Percentiles rank a stretch among this genome's conserved stretches.
phyloP scores from a whole-genome alignment of 2,113 vertebrate species.

The Ranitomeya variabilis region DNA sequence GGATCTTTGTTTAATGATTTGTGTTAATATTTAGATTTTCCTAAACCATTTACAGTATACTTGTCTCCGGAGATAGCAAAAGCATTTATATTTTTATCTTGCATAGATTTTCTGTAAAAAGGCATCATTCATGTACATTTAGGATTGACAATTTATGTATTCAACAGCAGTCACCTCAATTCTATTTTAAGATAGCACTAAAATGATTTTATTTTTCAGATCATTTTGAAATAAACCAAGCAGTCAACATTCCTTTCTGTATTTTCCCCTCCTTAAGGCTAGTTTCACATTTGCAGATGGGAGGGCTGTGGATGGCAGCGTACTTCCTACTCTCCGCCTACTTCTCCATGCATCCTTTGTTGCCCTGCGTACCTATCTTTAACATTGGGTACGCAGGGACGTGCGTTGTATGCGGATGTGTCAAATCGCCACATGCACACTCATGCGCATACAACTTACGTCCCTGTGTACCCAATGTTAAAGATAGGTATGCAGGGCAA shows the following conservation, averaged over 20 bases:
- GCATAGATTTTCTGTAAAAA: neutral
- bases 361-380: no score
- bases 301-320: no score
- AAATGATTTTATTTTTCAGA: neutral
- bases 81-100: neutral
- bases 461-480: no score
- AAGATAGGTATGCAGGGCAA: no score
- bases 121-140: neutral
- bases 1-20: neutral
- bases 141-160: neutral
- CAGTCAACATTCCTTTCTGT: neutral
- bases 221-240: neutral
- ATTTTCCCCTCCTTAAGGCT: neutral
- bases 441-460: no score
- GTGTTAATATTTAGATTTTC: slow-evolving; percentile 1
- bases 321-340: no score
- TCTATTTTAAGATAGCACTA: neutral
- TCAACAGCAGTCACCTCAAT: neutral
- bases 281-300: neutral
- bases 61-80: neutral
- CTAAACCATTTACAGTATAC: neutral
- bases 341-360: no score
- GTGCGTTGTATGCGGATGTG: no score
- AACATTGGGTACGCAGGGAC: no score
- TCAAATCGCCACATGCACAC: no score